Evolutionary conservation across 1,140 invertebrate species (phyloP), one percentile per base, ranked within the genome.

Genomic region (Pentalonia nigronervosa): DNA sequence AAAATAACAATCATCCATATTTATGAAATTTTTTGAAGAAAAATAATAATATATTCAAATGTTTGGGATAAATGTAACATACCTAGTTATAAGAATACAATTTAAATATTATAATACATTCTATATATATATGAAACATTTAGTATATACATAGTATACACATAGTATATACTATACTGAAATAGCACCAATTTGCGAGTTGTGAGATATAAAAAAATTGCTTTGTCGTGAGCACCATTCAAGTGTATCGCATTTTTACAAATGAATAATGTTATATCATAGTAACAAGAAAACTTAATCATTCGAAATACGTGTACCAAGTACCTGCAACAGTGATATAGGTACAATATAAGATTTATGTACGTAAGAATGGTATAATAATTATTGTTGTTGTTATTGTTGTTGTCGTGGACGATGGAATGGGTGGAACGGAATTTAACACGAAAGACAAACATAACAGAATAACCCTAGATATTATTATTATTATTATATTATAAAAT

Each of bases 401-500:
- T 45, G 48, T 50, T 17, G 41, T 45, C 84, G 30, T 45, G 7
- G n/a, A 30, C 25, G 45, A 1, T 48, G 84, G 45, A 25, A 17
- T 30, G 86, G 47, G 48, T n/a, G 17, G 0, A 76, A 14, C 14
- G 30, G 14, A 76, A 76, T n/a, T 48, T 50, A 87, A 87, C 9
- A 6, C 8, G 14, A n/a, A 47, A 87, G 30, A n/a, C 86, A 88
- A 87, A 87, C 30, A 87, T 11, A n/a, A n/a, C 84, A 47, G 30
- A 88, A 50, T 41, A 88, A 48, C 47, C 47, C n/a, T 48, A n/a
- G 60, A 76, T n/a, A 76, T 76, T 76, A 76, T 60, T 53, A 53
- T 60, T 60, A 60, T 60, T 76, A n/a, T 67, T 67, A 67, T 76
- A 86, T 86, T 83, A 83, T 20, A 83, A 36, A 41, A 83, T 83